A percentile compares a stretch with the other conserved stretches of the same genome.
Evolutionary conservation across 2,888 invertebrate species (phyloP).

Genomic region (Habroteleia sp.): DNA sequence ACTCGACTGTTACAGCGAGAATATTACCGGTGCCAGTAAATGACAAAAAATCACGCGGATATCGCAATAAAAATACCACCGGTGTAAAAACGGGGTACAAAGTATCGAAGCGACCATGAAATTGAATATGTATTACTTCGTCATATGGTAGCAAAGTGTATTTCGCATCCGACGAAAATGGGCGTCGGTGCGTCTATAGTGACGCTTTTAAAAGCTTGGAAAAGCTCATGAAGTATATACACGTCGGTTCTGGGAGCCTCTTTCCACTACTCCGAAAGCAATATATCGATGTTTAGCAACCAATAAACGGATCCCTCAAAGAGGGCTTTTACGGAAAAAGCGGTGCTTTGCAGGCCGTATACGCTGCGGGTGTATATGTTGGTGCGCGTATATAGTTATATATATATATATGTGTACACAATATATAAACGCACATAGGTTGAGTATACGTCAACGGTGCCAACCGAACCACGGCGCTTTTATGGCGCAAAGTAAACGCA

Average conservation of each 20-base stretch:
- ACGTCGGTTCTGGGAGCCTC: slow-evolving; percentile 65
- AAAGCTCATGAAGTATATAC: slow-evolving; percentile 68
- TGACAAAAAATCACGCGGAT: slow-evolving; percentile 36
- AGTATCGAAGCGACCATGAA: slow-evolving; percentile 51
- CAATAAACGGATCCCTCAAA: slow-evolving; percentile 81
- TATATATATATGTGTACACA: slow-evolving; percentile 51
- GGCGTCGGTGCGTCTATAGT: slow-evolving; percentile 58
- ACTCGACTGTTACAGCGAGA: slow-evolving; percentile 8
- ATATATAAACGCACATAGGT: slow-evolving; percentile 60
- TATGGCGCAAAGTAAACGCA: slow-evolving; percentile 79
- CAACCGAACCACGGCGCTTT: slow-evolving; percentile 76
- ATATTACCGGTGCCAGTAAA: slow-evolving; percentile 10
- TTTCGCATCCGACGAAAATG: slow-evolving; percentile 59
- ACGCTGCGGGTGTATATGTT: slow-evolving; percentile 47
- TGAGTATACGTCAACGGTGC: slow-evolving; percentile 71
- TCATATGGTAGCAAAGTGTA: slow-evolving; percentile 60
- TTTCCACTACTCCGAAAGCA: slow-evolving; percentile 77
- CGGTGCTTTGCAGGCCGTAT: slow-evolving; percentile 73
- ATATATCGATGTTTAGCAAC: slow-evolving; percentile 81
- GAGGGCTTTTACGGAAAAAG: slow-evolving; percentile 80
- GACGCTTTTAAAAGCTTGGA: slow-evolving; percentile 76
- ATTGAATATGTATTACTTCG: slow-evolving; percentile 61
- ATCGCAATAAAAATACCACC: slow-evolving; percentile 32
- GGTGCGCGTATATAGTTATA: slow-evolving; percentile 5
- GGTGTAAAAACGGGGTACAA: slow-evolving; percentile 42